These are phyloP conservation scores for Leucoraja erinaceus DNA, from an alignment of 2,113 vertebrate genomes.

Conservation along the genomic window DNA sequence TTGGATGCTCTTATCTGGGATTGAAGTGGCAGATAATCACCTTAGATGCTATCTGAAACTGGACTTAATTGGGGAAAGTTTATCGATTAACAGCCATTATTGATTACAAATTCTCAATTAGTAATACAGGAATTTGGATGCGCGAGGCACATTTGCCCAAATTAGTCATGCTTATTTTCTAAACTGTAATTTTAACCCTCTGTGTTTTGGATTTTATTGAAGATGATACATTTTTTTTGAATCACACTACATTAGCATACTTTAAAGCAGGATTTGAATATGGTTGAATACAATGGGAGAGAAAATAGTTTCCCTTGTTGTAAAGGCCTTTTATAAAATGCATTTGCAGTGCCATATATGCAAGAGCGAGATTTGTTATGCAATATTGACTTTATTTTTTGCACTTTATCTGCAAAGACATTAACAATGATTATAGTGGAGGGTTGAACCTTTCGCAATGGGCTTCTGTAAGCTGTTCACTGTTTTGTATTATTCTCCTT, in stretches of 20 bases:
- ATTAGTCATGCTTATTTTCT: not conserved
- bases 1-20: not conserved
- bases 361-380: no score
- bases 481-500: no score
- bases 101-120: not conserved
- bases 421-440: not conserved
- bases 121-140: not conserved
- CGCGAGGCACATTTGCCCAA: no score
- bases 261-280: not conserved
- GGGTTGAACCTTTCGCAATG: not conserved
- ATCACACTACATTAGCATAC: not conserved
- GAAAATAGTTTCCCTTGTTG: not conserved
- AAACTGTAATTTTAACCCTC: not conserved
- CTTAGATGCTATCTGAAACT: not conserved
- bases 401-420: no score
- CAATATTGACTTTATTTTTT: no score
- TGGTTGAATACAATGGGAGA: not conserved
- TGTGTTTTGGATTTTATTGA: not conserved
- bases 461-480: no score
- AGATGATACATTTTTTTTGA: not conserved
- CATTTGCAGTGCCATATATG: no score
- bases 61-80: not conserved
- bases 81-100: not conserved
- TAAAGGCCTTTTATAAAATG: no score
- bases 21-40: not conserved